Evolutionary conservation across 2,888 invertebrate genomes (phyloP).

Genomic region (Eristalis tenax): DNA sequence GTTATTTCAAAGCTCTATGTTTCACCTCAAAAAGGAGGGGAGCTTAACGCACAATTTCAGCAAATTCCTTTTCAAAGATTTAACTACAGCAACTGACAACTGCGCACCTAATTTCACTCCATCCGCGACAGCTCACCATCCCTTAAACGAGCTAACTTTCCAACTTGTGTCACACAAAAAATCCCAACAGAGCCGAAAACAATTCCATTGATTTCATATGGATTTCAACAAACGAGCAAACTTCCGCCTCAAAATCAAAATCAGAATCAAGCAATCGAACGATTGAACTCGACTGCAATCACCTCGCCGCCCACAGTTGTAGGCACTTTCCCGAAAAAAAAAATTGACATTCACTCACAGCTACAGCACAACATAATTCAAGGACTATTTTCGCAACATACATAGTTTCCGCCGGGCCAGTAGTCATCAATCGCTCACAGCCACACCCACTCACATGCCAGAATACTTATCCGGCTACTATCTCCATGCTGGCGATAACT

Average conservation of each 20-base stretch:
- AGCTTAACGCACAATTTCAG: no score
- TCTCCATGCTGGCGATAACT: slow-evolving; percentile 27
- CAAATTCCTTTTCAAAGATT: no score
- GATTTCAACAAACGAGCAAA: not conserved
- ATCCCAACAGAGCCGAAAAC: not conserved
- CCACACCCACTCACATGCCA: slow-evolving; percentile 5
- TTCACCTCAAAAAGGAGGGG: no score
- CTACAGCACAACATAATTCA: slow-evolving; percentile 24
- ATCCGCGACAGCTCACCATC: no score
- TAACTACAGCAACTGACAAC: no score
- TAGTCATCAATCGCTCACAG: slow-evolving; percentile 22
- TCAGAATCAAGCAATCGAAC: not conserved
- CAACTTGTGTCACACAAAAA: not conserved
- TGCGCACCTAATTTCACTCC: no score
- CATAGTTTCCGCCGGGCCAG: slow-evolving; percentile 13
- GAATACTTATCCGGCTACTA: slow-evolving; percentile 23
- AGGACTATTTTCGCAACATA: slow-evolving; percentile 31
- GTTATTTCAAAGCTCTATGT: no score
- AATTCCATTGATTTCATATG: not conserved
- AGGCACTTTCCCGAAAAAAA: not conserved
- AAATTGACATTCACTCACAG: slow-evolving; percentile 18
- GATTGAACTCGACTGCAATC: not conserved
- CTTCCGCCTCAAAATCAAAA: not conserved
- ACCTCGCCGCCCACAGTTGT: not conserved
- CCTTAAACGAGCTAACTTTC: not conserved